Base-by-base conservation (phyloP, 2,888 invertebrate genomes). In the Lobophora halterata region DNA sequence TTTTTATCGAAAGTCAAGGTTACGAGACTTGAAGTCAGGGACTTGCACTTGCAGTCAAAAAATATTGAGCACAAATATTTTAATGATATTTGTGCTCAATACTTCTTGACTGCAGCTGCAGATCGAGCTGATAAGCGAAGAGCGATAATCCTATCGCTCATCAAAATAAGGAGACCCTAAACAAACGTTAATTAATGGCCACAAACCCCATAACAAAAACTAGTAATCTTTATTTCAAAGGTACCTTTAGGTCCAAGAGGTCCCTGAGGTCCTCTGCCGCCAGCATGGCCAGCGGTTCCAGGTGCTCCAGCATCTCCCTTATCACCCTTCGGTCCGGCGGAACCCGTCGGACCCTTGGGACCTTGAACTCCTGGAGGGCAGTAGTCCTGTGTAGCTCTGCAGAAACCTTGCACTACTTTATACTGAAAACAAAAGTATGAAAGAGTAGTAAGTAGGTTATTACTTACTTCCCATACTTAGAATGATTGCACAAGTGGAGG, bases 321-420 rank as follows among this genome's bases (percentile, higher is more conserved):
- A 2, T 89, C 88, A 2, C 93, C 93, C 27, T 89, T 88, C 2
- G 90, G 90, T 1, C 93, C 92, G 1, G 88, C 85, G 3, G 74
- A 62, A 0, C 92, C 92, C 0, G 81, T 77, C 0, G 87, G 85
- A 0, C 94, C 93, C 23, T 89, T 88, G 0, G 89, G 88, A 0
- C 92, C 92, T 16, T 90, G 90, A 0, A 91, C 90, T 0, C 91
- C 90, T 0, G 91, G 90, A 0, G 94, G 93, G 57, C 96, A 96
- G 65, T 94, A 94, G 37, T 94, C 93, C 61, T 93, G 93, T 0
- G 95, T 93, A 4, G 94, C 93, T 58, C 92, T 92, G 68, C 96
- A 96, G 65, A 95, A 95, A 0, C 93, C 94, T 66, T 95, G 93
- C 31, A 96, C 92, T 1, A 94, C 93, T 64, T 93, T 92, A 62